Base-by-base conservation (phyloP, 2,113 vertebrate genomes). In the Macquaria australasica region DNA sequence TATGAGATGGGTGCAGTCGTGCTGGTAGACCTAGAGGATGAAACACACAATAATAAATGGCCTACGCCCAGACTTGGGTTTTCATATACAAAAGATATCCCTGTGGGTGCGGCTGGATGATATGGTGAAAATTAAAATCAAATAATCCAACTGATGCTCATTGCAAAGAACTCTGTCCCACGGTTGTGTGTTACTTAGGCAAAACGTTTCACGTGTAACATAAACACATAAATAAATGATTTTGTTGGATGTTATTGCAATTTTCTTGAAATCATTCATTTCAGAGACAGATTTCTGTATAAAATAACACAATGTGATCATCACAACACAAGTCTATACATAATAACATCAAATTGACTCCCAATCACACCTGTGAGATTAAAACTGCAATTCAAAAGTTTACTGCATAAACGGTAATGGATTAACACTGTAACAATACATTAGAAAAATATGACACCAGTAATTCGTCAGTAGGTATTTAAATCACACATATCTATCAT, bases 1-100 rank as follows among this genome's bases (percentile, higher is more conserved):
- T 92, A 99, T 95, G 62, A 99, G 95, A 91, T 99, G 98, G 11
- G 98, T 97, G 23, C 95, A 95, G 84, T 88, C 90, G 43, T 95
- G 92, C 85, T 96, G 96, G 86, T 98, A 99, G 83, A 95, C 94
- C 98, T 99, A 90, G 11, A 82, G 91, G 91, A 90, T 12, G n/a
- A 60, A 37, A 77, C 28, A 73, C 6, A 48, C 5, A 81, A 56
- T 11, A 25, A 62, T 8, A 72, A 25, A 41, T 10, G 45, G n/a
- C 31, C 55, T n/a, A 9, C 9, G 0, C n/a, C 28, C 7, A 39
- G 28, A 68, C 5, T 1, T 31, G 5, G 25, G 4, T 64, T 55
- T 41, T 55, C 14, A 51, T 15, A 69, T 8, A 43, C 6, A 34
- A n/a, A 66, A 45, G 1, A 18, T 8, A 43, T 20, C 8, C 16